phyloP scores from a whole-genome alignment of 37 sponge, comb jelly and placozoan genomes.

The Crambe crambe region DNA sequence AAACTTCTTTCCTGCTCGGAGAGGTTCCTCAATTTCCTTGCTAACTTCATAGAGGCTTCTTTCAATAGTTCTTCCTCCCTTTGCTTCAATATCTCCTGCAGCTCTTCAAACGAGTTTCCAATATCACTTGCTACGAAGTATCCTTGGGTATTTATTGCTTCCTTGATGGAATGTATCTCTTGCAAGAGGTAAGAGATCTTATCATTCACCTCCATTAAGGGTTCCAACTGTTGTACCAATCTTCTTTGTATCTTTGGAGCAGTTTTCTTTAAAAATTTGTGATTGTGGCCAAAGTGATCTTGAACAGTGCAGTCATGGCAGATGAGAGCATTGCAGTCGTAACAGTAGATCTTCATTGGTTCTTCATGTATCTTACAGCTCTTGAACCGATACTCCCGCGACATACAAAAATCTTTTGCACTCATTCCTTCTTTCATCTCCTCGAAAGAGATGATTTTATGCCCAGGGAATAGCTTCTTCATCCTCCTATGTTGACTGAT shows the following conservation, averaged over 20 bases:
- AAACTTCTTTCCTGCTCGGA: slow-evolving; percentile 13
- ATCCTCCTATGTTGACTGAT: not conserved
- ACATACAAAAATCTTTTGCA: not conserved
- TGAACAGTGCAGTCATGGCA: slow-evolving; percentile 23
- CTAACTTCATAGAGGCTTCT: not conserved
- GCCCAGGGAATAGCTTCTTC: not conserved
- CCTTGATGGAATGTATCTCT: not conserved
- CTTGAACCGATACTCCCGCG: not conserved
- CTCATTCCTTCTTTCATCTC: not conserved
- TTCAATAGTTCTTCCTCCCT: slow-evolving; percentile 12
- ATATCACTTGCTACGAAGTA: slow-evolving; percentile 1
- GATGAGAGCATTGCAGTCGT: slow-evolving; percentile 28
- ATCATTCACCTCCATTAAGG: not conserved
- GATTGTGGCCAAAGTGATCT: slow-evolving; percentile 20
- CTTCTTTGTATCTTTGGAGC: slow-evolving; percentile 22
- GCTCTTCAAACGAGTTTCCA: slow-evolving; percentile 24
- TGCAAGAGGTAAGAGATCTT: not conserved
- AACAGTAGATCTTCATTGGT: slow-evolving; percentile 32
- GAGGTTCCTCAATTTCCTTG: slow-evolving; percentile 3
- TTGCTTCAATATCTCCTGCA: slow-evolving; percentile 5
- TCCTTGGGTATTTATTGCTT: slow-evolving; percentile 1
- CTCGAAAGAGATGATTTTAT: not conserved
- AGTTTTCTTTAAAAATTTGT: slow-evolving; percentile 23
- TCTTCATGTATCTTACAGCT: slow-evolving; percentile 7
- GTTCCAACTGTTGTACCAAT: not conserved